Conservation (phyloP, 2,797 vertebrate genomes). For the Cossypha heuglini region DNA sequence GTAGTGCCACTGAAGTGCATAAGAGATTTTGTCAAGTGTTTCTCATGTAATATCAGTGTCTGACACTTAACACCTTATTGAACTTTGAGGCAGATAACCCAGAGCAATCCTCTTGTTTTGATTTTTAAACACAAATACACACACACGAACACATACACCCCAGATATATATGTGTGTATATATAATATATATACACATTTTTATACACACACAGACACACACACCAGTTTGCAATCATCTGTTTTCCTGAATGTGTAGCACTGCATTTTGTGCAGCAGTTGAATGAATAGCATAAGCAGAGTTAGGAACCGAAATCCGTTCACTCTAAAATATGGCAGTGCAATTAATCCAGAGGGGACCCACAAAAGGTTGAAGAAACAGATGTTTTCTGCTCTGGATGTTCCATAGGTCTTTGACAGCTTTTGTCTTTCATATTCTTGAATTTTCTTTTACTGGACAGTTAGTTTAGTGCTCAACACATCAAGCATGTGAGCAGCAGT, state of each 20-base stretch:
- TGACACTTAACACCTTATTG: neutral
- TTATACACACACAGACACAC: fast-evolving
- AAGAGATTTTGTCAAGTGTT: neutral
- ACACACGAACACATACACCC: neutral
- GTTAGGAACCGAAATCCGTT: neutral
- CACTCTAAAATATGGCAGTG: neutral
- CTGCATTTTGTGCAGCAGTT: neutral
- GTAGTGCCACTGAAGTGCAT: neutral
- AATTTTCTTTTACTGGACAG: neutral
- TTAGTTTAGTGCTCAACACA: fast-evolving
- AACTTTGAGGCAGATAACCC: neutral
- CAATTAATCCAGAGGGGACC: neutral
- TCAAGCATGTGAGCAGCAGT: neutral
- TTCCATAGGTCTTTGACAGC: neutral
- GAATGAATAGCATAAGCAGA: neutral
- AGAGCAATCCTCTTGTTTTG: neutral
- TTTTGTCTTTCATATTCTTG: neutral
- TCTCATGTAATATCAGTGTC: neutral
- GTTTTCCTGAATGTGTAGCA: neutral
- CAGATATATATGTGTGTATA: fast-evolving
- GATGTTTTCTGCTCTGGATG: neutral
- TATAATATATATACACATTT: neutral
- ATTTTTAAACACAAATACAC: neutral
- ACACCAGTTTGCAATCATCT: neutral
- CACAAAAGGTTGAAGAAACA: neutral